Conservation (phyloP, 2,797 vertebrate species). For the Macropus fuliginosus region DNA sequence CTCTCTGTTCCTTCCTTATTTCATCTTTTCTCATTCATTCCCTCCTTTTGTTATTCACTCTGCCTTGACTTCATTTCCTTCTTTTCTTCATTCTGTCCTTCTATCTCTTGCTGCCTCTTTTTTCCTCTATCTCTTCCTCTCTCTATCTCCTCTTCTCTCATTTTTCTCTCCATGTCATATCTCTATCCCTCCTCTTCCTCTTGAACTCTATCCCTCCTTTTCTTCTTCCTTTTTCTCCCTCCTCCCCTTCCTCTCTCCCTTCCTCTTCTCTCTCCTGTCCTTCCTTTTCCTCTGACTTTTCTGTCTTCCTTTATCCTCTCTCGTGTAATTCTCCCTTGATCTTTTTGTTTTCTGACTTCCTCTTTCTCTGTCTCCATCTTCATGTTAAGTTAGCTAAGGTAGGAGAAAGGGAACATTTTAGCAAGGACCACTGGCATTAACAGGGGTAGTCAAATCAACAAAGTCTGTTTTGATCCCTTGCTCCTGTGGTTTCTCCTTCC, state of each 20-base stretch:
- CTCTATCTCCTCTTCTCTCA: neutral
- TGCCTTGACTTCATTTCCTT: conserved; percentile 5
- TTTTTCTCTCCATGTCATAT: neutral
- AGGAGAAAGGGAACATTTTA: neutral
- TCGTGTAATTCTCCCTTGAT: neutral
- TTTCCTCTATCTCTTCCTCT: neutral
- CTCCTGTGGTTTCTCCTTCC: neutral
- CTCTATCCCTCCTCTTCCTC: conserved; percentile 7
- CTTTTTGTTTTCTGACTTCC: neutral
- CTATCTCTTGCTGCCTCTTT: neutral
- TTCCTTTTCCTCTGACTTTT: neutral
- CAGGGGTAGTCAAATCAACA: neutral
- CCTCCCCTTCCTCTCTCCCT: neutral
- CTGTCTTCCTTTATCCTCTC: neutral
- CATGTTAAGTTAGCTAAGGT: neutral
- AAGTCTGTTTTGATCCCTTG: neutral
- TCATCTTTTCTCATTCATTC: neutral
- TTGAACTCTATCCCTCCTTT: neutral
- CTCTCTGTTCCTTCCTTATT: neutral
- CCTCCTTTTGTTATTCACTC: neutral
- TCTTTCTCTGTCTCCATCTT: neutral
- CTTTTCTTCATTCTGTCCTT: neutral
- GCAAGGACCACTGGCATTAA: neutral
- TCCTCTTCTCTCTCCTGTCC: neutral
- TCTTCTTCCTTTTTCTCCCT: neutral